A percentile compares a stretch with the other conserved stretches of the same genome.
Conservation (phyloP, 2,888 invertebrate species). For the Sialis lutaria region DNA sequence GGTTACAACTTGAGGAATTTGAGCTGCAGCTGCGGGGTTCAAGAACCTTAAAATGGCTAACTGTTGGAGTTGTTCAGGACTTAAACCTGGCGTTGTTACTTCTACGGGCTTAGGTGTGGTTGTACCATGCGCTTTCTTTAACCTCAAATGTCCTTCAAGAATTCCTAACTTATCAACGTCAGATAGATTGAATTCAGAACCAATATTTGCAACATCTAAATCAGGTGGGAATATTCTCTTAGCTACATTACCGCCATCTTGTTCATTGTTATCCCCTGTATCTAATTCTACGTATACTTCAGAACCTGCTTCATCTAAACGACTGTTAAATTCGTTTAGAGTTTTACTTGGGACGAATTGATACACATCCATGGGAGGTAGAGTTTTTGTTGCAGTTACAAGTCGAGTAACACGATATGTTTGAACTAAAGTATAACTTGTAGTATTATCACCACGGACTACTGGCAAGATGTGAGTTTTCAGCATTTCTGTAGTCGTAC, state of each 20-base stretch:
- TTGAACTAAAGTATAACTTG: constrained; percentile 67
- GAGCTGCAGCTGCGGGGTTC: constrained; percentile 38
- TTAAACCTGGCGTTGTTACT: constrained; percentile 32
- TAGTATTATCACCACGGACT: constrained; percentile 53
- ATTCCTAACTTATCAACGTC: constrained; percentile 48
- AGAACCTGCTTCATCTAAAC: constrained; percentile 76
- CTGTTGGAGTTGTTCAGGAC: constrained; percentile 58
- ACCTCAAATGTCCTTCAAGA: constrained; percentile 33
- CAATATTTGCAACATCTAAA: constrained; percentile 52
- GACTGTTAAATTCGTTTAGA: constrained; percentile 74
- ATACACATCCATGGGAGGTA: constrained; percentile 74
- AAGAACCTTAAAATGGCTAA: constrained; percentile 53
- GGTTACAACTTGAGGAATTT: constrained; percentile 53
- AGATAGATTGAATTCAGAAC: constrained; percentile 50
- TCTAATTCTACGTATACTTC: constrained; percentile 73
- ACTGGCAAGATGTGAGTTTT: constrained; percentile 82
- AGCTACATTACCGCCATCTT: constrained; percentile 27
- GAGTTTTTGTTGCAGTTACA: constrained; percentile 78
- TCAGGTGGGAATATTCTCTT: constrained; percentile 39
- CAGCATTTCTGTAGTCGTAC: constrained; percentile 72
- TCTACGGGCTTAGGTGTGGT: constrained; percentile 18
- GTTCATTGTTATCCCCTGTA: constrained; percentile 63
- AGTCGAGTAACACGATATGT: constrained; percentile 74
- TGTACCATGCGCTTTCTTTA: constrained; percentile 25
- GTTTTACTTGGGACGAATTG: constrained; percentile 76